These are phyloP conservation scores for Microctenopoma lineatum DNA, from an alignment of 2,797 vertebrate genomes.

Conservation along the genomic window DNA sequence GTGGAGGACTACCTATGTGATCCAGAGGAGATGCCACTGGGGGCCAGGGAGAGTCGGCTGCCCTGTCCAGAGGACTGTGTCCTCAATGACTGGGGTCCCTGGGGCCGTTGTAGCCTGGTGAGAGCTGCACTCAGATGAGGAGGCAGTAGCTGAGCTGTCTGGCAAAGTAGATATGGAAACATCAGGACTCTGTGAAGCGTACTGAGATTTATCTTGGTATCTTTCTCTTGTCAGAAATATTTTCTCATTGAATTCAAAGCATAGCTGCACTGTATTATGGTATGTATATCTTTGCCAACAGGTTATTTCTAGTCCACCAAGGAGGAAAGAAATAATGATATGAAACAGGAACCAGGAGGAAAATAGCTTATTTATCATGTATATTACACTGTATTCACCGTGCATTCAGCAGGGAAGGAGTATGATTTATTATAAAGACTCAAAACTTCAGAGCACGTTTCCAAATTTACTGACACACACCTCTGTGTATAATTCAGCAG, in stretches of 20 bases:
- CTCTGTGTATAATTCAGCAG: constrained; percentile 19
- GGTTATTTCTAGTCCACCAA: constrained; percentile 55
- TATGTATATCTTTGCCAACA: constrained; percentile 61
- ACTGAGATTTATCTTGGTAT: constrained; percentile 57
- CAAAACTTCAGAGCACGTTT: constrained; percentile 33
- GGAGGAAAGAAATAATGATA: constrained; percentile 56
- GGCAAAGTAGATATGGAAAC: constrained; percentile 20
- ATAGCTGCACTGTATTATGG: constrained; percentile 32
- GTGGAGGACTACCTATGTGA: constrained; percentile 98
- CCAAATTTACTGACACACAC: constrained; percentile 30
- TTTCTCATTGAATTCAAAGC: constrained; percentile 44
- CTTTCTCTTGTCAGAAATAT: constrained; percentile 48
- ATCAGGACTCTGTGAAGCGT: constrained; percentile 34
- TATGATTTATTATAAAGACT: constrained; percentile 63
- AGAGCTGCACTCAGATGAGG: constrained; percentile 63
- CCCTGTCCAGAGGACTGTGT: constrained; percentile 97
- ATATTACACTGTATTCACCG: constrained; percentile 45
- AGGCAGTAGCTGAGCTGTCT: constrained; percentile 27
- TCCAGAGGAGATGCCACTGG: constrained; percentile 96
- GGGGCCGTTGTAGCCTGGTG: constrained; percentile 93
- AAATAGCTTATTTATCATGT: constrained; percentile 54
- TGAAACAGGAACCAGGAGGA: constrained; percentile 52
- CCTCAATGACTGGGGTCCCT: constrained; percentile 92
- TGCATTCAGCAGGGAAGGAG: constrained; percentile 42
- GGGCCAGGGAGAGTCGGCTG: constrained; percentile 91